Percentiles rank a stretch among this genome's conserved stretches.
phyloP scores from a whole-genome alignment of 1,140 invertebrate genomes.

The Pseudomyrmex flavicornis region DNA sequence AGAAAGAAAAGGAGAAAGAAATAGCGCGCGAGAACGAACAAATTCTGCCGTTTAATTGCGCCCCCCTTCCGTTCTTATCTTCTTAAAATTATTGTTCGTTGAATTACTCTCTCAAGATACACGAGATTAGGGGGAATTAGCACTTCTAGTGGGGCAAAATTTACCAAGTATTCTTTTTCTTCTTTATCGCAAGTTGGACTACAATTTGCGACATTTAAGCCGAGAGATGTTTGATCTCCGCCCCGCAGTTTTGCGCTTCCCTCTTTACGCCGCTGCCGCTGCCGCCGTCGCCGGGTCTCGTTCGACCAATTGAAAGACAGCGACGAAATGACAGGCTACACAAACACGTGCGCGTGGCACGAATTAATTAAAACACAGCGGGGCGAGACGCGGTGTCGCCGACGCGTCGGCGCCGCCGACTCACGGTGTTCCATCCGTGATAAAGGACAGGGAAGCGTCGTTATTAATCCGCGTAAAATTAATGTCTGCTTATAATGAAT shows the following conservation, averaged over 20 bases:
- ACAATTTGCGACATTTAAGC: slow-evolving; percentile 28
- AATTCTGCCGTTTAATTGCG: not conserved
- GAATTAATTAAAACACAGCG: slow-evolving; percentile 61
- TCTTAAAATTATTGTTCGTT: not conserved
- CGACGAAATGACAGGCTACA: slow-evolving; percentile 58
- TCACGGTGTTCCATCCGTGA: slow-evolving; percentile 48
- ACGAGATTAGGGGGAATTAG: not conserved
- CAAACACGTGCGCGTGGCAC: slow-evolving; percentile 60
- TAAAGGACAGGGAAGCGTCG: slow-evolving; percentile 59
- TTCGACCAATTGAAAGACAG: slow-evolving; percentile 51
- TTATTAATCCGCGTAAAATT: slow-evolving; percentile 64
- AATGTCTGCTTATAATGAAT: slow-evolving; percentile 71
- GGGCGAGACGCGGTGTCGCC: slow-evolving; percentile 39
- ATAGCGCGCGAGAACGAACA: not conserved
- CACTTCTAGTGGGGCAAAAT: not conserved
- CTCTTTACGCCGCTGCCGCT: not conserved
- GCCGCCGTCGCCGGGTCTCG: not conserved
- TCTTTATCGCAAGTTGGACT: not conserved
- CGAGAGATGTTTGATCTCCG: slow-evolving; percentile 20
- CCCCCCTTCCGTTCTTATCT: not conserved
- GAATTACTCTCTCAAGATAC: not conserved
- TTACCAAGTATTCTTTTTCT: not conserved
- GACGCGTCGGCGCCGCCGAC: slow-evolving; percentile 32
- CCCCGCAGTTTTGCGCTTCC: slow-evolving; percentile 14
- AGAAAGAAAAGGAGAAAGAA: not conserved